phyloP scores from a whole-genome alignment of 1,140 invertebrate species.

The Zaprionus davidi region DNA sequence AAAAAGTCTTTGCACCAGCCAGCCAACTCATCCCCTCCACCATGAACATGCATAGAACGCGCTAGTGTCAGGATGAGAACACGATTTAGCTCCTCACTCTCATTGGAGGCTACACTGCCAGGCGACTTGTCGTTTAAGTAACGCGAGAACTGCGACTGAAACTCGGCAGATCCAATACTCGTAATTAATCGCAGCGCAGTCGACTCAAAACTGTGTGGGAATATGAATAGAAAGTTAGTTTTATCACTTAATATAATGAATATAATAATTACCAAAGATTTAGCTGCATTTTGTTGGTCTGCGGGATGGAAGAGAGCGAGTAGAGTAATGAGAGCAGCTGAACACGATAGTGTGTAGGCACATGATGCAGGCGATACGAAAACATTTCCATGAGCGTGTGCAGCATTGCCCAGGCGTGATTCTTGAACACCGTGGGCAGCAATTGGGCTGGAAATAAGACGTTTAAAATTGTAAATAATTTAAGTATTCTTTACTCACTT shows the following conservation, averaged over 20 bases:
- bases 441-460: conserved; percentile 89
- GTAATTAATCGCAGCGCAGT: conserved; percentile 96
- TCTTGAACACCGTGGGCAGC: conserved; percentile 95
- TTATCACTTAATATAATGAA: background rate
- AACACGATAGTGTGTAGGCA: conserved; percentile 96
- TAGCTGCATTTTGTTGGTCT: conserved; percentile 97
- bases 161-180: conserved; percentile 95
- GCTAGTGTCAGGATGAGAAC: conserved; percentile 96
- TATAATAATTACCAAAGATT: conserved; percentile 89
- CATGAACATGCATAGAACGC: conserved; percentile 96
- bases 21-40: conserved; percentile 87
- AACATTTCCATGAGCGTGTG: conserved; percentile 98
- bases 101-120: conserved; percentile 91
- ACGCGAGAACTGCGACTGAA: conserved; percentile 94
- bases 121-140: conserved; percentile 92
- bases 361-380: conserved; percentile 97
- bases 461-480: background rate
- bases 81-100: conserved; percentile 97
- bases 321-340: conserved; percentile 95
- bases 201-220: conserved; percentile 90
- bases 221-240: conserved; percentile 75
- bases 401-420: conserved; percentile 96
- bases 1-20: conserved; percentile 96
- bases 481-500: conserved; percentile 87
- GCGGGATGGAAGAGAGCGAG: conserved; percentile 93